Percentiles rank a stretch among this genome's conserved stretches.
Conservation (phyloP, 2,113 vertebrate genomes). For the Acanthochromis polyacanthus region DNA sequence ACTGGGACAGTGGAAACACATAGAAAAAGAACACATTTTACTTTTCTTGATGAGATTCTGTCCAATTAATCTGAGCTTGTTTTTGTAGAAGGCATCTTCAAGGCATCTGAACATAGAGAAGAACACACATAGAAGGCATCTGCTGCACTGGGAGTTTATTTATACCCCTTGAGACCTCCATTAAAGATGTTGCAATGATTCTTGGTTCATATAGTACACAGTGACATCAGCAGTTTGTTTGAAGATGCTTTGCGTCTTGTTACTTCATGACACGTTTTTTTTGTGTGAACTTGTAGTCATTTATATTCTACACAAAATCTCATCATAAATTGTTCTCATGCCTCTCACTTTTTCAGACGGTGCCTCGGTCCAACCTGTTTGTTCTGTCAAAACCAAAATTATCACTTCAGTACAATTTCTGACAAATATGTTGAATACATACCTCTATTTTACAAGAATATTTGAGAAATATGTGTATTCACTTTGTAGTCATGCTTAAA, state of each 20-base stretch:
- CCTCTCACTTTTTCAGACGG: no score
- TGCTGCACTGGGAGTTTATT: slow-evolving; percentile 33
- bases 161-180: slow-evolving; percentile 23
- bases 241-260: background rate
- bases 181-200: slow-evolving; percentile 5
- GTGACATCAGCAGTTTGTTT: slow-evolving; percentile 40
- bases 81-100: slow-evolving; percentile 95
- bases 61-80: slow-evolving; percentile 93
- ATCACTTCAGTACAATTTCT: no score
- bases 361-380: no score
- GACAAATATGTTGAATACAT: no score
- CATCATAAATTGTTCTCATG: no score
- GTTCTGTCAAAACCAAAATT: no score
- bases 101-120: no score
- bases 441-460: no score
- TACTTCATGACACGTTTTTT: background rate
- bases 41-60: slow-evolving; percentile 96
- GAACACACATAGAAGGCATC: no score
- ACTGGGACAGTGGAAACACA: slow-evolving; percentile 45
- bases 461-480: background rate
- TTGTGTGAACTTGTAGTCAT: no score
- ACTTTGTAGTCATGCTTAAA: background rate
- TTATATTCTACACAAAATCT: no score
- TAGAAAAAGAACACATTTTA: no score
- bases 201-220: background rate